Conservation (phyloP, 2,888 invertebrate genomes). For the Pilophorus perplexus region DNA sequence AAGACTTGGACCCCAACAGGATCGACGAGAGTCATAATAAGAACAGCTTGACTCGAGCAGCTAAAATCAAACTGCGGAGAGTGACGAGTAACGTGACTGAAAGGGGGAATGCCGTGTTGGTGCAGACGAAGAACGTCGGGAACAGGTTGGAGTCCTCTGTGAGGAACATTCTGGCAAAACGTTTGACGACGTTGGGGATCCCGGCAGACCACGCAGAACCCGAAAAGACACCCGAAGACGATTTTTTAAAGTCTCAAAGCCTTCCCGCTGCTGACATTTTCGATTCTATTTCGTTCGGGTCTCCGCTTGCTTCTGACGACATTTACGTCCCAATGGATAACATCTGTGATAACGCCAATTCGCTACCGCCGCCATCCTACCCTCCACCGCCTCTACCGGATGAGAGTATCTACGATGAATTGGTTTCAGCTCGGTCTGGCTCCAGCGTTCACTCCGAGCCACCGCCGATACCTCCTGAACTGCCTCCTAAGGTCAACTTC, state of each 20-base stretch:
- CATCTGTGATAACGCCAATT: constrained; percentile 53
- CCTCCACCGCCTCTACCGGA: constrained; percentile 61
- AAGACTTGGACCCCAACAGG: constrained; percentile 25
- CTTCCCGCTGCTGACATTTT: constrained; percentile 62
- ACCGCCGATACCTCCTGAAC: constrained; percentile 37
- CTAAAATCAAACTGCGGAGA: constrained; percentile 56
- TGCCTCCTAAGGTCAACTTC: constrained; percentile 44
- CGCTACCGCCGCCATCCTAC: constrained; percentile 59
- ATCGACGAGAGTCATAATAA: neutral
- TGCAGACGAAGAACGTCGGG: constrained; percentile 60
- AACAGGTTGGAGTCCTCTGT: constrained; percentile 54
- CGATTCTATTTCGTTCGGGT: constrained; percentile 64
- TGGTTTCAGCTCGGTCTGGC: constrained; percentile 50
- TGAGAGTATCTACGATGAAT: constrained; percentile 59
- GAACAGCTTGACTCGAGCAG: constrained; percentile 49
- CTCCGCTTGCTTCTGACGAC: constrained; percentile 58
- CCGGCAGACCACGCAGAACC: constrained; percentile 34
- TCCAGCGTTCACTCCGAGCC: constrained; percentile 37
- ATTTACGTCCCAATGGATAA: constrained; percentile 47
- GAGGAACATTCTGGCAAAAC: constrained; percentile 52
- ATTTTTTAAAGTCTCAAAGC: constrained; percentile 56
- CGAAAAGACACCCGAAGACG: constrained; percentile 50
- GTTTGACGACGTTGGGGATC: constrained; percentile 49
- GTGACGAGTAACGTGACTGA: constrained; percentile 57
- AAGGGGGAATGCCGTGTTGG: constrained; percentile 36